Conservation (phyloP, 1,140 invertebrate species). For the Zelostemma sp. region DNA sequence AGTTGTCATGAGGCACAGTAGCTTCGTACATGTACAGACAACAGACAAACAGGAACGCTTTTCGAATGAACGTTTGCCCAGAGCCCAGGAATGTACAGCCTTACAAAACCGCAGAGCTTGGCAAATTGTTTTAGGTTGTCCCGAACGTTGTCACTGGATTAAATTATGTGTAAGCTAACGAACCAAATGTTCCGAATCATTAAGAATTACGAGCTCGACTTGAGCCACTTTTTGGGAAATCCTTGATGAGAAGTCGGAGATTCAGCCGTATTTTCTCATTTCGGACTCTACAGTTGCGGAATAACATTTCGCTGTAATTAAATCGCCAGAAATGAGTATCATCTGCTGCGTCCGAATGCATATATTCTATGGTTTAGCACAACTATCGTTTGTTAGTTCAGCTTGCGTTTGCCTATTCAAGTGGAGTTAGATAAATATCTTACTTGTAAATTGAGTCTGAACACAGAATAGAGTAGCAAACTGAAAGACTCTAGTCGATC, state of each 20-base stretch:
- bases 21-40: conserved; percentile 37
- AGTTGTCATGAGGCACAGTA: conserved; percentile 46
- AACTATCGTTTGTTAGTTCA: conserved; percentile 40
- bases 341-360: conserved; percentile 17
- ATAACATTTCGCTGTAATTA: no score
- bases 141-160: conserved; percentile 31
- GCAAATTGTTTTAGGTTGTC: conserved; percentile 56
- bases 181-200: conserved; percentile 34
- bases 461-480: conserved; percentile 33
- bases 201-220: no score
- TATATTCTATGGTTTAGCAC: conserved; percentile 11
- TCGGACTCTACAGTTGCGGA: no score
- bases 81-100: conserved; percentile 57
- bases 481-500: conserved; percentile 17
- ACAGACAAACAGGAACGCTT: conserved; percentile 53
- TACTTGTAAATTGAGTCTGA: conserved; percentile 43
- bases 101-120: conserved; percentile 52
- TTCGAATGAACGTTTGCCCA: conserved; percentile 58
- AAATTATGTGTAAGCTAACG: conserved; percentile 41
- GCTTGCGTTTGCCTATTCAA: conserved; percentile 27
- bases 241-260: no score
- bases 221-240: no score
- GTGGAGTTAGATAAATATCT: conserved; percentile 45
- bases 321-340: conserved; percentile 24
- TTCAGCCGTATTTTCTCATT: no score